A percentile compares a stretch with the other conserved stretches of the same genome.
phyloP scores from a whole-genome alignment of 2,888 invertebrate genomes.

The Agriopis leucophaearia region DNA sequence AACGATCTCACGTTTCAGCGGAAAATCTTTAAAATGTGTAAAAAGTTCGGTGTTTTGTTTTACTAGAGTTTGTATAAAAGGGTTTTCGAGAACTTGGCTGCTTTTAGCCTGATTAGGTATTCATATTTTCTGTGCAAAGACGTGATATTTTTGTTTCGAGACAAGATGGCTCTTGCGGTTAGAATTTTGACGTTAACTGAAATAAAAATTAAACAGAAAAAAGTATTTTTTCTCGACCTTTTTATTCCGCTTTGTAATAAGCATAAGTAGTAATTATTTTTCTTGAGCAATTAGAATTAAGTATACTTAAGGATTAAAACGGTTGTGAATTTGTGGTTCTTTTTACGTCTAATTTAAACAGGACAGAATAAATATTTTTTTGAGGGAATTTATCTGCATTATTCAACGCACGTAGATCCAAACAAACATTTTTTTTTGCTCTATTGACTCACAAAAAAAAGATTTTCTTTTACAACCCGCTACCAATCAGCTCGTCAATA shows the following conservation, averaged over 20 bases:
- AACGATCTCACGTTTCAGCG: constrained; percentile 18
- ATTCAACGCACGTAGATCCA: too few species aligned
- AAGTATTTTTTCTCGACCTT: too few species aligned
- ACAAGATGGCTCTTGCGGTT: constrained; percentile 13
- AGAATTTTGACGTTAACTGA: constrained; percentile 4
- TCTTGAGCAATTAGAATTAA: too few species aligned
- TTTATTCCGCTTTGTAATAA: too few species aligned
- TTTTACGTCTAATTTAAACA: not conserved
- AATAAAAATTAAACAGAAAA: not conserved
- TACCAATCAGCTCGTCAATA: too few species aligned
- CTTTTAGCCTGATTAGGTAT: constrained; percentile 35
- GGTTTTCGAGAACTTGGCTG: constrained; percentile 30
- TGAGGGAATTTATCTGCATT: too few species aligned
- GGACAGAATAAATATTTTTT: too few species aligned
- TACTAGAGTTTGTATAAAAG: constrained; percentile 34
- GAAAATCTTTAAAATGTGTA: constrained; percentile 34
- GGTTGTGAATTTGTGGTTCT: not conserved
- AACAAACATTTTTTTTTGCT: too few species aligned
- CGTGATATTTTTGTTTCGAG: constrained; percentile 23
- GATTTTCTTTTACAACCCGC: too few species aligned
- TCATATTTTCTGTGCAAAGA: constrained; percentile 31
- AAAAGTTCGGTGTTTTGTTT: constrained; percentile 31
- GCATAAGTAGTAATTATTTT: too few species aligned
- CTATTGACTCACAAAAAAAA: too few species aligned
- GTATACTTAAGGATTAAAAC: too few species aligned